Evolutionary conservation across 1,140 invertebrate species (phyloP), one percentile per base, ranked within the genome.

Genomic region (Anadara kagoshimensis): DNA sequence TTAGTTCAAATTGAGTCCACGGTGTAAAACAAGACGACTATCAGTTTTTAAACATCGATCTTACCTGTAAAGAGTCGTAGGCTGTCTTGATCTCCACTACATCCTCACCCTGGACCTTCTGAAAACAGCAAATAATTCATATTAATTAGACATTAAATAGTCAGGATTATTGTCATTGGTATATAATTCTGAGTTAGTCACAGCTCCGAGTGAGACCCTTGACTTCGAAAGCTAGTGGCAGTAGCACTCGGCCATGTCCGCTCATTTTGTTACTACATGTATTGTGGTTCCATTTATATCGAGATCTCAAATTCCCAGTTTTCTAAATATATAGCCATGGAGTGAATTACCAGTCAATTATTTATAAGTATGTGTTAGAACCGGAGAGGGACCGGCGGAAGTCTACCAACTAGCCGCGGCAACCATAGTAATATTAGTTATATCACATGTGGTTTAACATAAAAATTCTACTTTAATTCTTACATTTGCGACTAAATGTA

Each of bases 11-110:
- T 16, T 20, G 14, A 24, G n/a, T 47, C 11, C 54, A 56, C 4
- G 14, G 26, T n/a, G 14, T 56, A 12, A 29, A 29, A 29, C 7
- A 56, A n/a, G n/a, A n/a, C n/a, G 18, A n/a, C 12, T 12, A 12
- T 43, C 10, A 18, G 43, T 36, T 5, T 20, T 18, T 41, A 65
- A 22, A 65, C 12, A 65, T 26, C 45, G 24, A 12, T 20, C 67
- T 61, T 68, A 83, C 81, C 72, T 74, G 75, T 12, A 80, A 74
- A 26, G 78, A 78, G 24, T 75, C 72, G 69, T 78, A 82, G 22
- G 73, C 76, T 10, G 57, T 47, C 49, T 63, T 64, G 10, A 82
- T 51, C 24, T 80, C 68, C 57, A 45, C 69, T 4, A 65, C 47
- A 20, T 73, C 64, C 14, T 69, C 59, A 26, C 65, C 53, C 24